Conservation (phyloP, 2,888 invertebrate genomes). For the Xylocampa areola region DNA sequence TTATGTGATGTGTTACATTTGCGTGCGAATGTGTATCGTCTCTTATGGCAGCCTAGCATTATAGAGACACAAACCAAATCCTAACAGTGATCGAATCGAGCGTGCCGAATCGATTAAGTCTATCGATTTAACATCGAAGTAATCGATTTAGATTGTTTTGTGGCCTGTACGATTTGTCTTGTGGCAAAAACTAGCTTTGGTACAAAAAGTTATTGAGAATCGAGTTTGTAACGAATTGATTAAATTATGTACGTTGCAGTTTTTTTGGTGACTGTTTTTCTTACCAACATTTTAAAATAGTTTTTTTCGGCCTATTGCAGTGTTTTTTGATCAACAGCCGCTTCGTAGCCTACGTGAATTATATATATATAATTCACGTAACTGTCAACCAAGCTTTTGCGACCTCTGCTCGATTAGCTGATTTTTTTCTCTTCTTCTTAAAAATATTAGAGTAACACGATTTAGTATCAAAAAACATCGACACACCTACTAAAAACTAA, state of each 20-base stretch:
- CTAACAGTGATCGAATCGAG: slow-evolving; percentile 56
- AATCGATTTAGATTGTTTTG: slow-evolving; percentile 69
- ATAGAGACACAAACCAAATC: slow-evolving; percentile 46
- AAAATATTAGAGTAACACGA: too few relatives aligned
- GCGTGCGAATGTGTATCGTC: slow-evolving; percentile 1
- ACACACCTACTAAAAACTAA: too few relatives aligned
- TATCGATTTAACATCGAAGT: slow-evolving; percentile 73
- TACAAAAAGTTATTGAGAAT: slow-evolving; percentile 45
- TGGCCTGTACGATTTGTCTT: slow-evolving; percentile 52
- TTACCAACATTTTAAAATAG: too few relatives aligned
- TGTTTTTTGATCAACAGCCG: not conserved
- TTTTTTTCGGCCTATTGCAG: not conserved
- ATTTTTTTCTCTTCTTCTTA: too few relatives aligned
- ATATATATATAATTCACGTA: too few relatives aligned
- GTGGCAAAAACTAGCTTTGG: slow-evolving; percentile 40
- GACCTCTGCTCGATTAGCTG: too few relatives aligned
- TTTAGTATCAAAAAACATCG: too few relatives aligned
- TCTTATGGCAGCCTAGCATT: not conserved
- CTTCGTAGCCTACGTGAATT: too few relatives aligned
- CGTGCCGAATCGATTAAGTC: slow-evolving; percentile 77
- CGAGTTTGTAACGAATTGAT: slow-evolving; percentile 47
- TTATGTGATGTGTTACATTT: not conserved
- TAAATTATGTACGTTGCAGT: slow-evolving; percentile 26
- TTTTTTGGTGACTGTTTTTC: slow-evolving; percentile 22
- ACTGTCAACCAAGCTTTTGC: too few relatives aligned